Conservation (phyloP, 2,797 vertebrate genomes). For the Gouania willdenowi region DNA sequence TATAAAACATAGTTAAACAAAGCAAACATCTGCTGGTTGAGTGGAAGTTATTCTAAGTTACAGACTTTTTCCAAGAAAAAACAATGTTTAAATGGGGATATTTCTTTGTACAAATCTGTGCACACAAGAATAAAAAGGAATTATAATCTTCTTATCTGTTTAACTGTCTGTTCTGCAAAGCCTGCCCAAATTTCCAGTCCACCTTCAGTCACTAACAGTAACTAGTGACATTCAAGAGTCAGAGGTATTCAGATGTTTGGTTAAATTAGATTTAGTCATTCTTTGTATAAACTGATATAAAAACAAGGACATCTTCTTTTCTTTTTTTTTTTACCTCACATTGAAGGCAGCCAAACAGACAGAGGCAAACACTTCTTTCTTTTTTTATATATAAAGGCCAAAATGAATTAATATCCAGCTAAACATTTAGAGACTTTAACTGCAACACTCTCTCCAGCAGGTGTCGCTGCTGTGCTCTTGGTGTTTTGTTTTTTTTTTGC, state of each 20-base stretch:
- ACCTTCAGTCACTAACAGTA: constrained; percentile 56
- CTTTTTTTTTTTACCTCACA: constrained; percentile 23
- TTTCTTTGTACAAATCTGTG: constrained; percentile 33
- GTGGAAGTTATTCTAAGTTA: constrained; percentile 30
- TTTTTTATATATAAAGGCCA: too few species aligned
- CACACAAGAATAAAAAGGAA: constrained; percentile 26
- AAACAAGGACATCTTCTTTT: constrained; percentile 17
- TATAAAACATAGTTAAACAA: constrained; percentile 22
- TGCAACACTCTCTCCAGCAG: constrained; percentile 50
- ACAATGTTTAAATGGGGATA: constrained; percentile 33
- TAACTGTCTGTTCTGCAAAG: constrained; percentile 50
- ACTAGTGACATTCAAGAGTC: constrained; percentile 69
- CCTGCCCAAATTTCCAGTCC: constrained; percentile 73
- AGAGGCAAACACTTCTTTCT: constrained; percentile 30
- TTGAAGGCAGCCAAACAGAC: constrained; percentile 23
- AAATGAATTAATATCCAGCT: too few species aligned
- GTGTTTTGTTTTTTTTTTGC: constrained; percentile 20
- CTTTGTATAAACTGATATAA: constrained; percentile 26
- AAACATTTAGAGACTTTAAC: too few species aligned
- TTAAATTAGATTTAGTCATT: constrained; percentile 38
- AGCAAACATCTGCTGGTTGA: constrained; percentile 45
- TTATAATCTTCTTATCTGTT: constrained; percentile 35
- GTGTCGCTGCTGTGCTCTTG: constrained; percentile 51
- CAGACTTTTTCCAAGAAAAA: constrained; percentile 38
- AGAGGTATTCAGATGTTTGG: constrained; percentile 37